Conservation (phyloP, 2,113 vertebrate species). For the Melanotaenia duboulayi region DNA sequence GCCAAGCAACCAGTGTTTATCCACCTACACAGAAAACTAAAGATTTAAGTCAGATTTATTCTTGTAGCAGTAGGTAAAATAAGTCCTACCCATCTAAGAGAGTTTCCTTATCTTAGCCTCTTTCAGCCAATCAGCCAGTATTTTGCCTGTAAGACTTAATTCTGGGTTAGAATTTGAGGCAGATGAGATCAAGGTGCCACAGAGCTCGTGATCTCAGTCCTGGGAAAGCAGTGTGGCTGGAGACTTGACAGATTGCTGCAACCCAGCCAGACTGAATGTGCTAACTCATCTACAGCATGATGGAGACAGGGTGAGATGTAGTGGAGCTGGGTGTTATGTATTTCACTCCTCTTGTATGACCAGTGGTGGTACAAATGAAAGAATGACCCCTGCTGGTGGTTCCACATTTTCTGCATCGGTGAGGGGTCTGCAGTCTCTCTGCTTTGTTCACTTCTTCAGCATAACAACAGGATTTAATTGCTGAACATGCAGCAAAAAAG, state of each 20-base stretch:
- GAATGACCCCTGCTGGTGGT: conserved; percentile 67
- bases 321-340: conserved; percentile 25
- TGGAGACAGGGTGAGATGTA: conserved; percentile 13
- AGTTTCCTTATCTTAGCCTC: conserved; percentile 24
- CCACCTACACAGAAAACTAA: too few species aligned
- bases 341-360: conserved; percentile 9
- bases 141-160: conserved; percentile 48
- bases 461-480: conserved; percentile 3
- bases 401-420: conserved; percentile 37
- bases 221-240: conserved; percentile 32
- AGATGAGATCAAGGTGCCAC: conserved; percentile 55
- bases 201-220: conserved; percentile 54
- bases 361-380: conserved; percentile 57
- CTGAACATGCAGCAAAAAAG: conserved; percentile 4
- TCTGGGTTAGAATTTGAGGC: conserved; percentile 37
- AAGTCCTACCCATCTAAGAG: background rate
- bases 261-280: conserved; percentile 45
- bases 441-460: conserved; percentile 9
- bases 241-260: conserved; percentile 46
- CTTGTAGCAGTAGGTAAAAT: background rate
- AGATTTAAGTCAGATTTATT: too few species aligned
- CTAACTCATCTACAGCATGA: conserved; percentile 31
- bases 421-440: conserved; percentile 29
- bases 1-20: too few species aligned
- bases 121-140: conserved; percentile 33